These are phyloP conservation scores for Styela clava DNA, from an alignment of 23 tunicate genomes.

Conservation along the genomic window DNA sequence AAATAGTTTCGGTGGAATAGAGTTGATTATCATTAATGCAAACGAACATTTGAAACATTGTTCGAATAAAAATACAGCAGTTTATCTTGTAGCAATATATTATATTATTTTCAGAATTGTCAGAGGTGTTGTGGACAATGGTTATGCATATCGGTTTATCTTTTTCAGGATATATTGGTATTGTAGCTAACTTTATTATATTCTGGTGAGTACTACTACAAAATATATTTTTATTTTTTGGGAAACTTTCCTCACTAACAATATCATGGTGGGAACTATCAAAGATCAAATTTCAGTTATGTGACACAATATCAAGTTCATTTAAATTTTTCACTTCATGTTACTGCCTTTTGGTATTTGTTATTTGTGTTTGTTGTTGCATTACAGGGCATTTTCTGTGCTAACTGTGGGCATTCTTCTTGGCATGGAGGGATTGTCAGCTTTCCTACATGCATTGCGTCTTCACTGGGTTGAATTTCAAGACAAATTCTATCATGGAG, in stretches of 20 bases:
- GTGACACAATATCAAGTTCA: no score
- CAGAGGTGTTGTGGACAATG: conserved; percentile 91
- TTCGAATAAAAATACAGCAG: no score
- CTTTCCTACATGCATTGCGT: conserved; percentile 82
- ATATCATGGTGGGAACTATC: neutral
- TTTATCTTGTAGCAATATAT: no score
- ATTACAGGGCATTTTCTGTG: conserved; percentile 48
- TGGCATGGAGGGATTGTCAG: conserved; percentile 85
- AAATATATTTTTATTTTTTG: neutral
- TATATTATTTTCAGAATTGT: conserved; percentile 42
- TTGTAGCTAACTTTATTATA: neutral
- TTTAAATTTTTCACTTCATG: no score
- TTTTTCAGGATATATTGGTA: neutral
- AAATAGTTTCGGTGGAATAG: no score
- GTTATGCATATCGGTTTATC: conserved; percentile 64
- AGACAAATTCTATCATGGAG: conserved; percentile 69
- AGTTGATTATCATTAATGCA: no score
- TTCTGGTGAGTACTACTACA: conserved; percentile 4
- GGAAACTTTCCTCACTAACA: neutral
- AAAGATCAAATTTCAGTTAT: no score
- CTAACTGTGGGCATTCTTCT: conserved; percentile 60
- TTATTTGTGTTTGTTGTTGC: no score
- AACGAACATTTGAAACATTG: no score
- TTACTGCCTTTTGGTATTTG: no score
- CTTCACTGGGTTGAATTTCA: conserved; percentile 81